Conservation (phyloP, 35 echinoderm and acorn worm species). For the Ptychodera flava region DNA sequence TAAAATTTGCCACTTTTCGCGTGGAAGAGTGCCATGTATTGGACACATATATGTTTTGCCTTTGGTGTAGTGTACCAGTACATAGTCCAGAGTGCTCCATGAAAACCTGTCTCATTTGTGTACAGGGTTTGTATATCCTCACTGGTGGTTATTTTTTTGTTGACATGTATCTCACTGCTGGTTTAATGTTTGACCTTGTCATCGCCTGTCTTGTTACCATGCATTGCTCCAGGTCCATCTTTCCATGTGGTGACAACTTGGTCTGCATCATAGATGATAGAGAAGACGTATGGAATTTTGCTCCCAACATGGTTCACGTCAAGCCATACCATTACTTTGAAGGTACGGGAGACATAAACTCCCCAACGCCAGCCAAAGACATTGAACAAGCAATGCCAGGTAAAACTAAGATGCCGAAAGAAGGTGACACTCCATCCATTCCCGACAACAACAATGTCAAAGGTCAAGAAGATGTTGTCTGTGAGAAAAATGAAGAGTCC, state of each 20-base stretch:
- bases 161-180: too few species aligned
- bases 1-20: too few species aligned
- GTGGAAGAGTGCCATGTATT: too few species aligned
- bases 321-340: constrained; percentile 87
- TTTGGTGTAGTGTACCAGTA: too few species aligned
- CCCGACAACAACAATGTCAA: constrained; percentile 9
- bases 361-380: constrained; percentile 35
- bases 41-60: too few species aligned
- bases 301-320: constrained; percentile 76
- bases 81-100: too few species aligned
- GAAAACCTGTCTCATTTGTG: too few species aligned
- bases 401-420: background rate
- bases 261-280: constrained; percentile 96
- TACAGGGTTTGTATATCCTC: too few species aligned
- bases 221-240: constrained; percentile 97
- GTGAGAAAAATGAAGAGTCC: constrained; percentile 10
- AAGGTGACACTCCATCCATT: constrained; percentile 10
- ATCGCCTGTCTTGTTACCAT: too few species aligned
- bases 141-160: too few species aligned
- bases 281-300: constrained; percentile 31
- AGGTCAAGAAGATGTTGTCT: constrained; percentile 4
- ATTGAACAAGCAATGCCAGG: background rate
- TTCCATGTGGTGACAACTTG: constrained; percentile 93
- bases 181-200: too few species aligned
- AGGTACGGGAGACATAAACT: constrained; percentile 88